A percentile compares a stretch with the other conserved stretches of the same genome.
phyloP scores from a whole-genome alignment of 1,140 invertebrate species.

The Dendroctonus ponderosae region DNA sequence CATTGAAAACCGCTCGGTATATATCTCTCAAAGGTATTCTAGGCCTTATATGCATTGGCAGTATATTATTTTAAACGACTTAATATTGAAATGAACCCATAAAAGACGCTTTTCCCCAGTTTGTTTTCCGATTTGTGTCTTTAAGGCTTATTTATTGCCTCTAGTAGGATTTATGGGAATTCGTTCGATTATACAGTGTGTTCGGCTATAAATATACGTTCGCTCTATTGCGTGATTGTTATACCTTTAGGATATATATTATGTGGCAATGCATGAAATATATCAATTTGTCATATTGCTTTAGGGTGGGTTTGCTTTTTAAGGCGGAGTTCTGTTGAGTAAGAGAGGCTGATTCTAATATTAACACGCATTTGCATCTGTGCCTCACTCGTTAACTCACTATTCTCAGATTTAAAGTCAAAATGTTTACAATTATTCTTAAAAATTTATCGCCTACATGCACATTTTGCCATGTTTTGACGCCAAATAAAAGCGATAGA shows the following conservation, averaged over 20 bases:
- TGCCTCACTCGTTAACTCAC: too few relatives aligned
- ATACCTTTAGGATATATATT: not conserved
- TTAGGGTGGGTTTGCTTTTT: too few relatives aligned
- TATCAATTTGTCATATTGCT: too few relatives aligned
- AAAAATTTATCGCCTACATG: too few relatives aligned
- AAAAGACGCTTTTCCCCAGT: constrained; percentile 33
- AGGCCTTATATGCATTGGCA: constrained; percentile 31
- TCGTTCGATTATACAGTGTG: constrained; percentile 20
- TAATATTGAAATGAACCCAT: constrained; percentile 37
- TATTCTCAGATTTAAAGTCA: too few relatives aligned
- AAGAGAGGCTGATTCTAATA: too few relatives aligned
- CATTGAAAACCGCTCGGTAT: constrained; percentile 25
- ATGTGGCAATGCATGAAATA: not conserved
- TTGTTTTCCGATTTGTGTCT: constrained; percentile 36
- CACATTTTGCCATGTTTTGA: too few relatives aligned
- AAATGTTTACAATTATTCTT: too few relatives aligned
- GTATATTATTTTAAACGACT: constrained; percentile 38
- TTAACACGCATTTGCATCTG: too few relatives aligned
- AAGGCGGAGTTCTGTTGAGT: too few relatives aligned
- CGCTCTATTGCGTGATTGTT: not conserved
- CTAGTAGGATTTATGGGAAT: constrained; percentile 28
- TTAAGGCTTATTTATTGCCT: constrained; percentile 29
- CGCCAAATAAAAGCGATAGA: too few relatives aligned
- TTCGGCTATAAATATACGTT: constrained; percentile 4
- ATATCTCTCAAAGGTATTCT: constrained; percentile 23